Evolutionary conservation across 2,113 vertebrate genomes (phyloP).

Genomic region (Eulacestoma nigropectus): DNA sequence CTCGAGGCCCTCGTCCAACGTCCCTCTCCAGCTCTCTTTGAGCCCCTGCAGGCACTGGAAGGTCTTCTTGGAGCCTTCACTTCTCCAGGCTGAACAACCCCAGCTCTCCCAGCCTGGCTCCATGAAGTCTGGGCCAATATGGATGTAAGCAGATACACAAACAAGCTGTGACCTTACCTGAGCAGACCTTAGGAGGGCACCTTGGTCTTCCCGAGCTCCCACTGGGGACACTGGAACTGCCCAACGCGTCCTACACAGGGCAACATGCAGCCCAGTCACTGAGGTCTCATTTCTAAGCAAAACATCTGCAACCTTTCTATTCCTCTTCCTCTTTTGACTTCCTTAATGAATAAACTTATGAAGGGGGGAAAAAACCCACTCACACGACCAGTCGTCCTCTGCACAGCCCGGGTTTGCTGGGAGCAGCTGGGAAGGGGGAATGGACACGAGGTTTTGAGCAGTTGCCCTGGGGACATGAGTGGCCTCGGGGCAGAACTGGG

Average conservation of each 20-base stretch:
- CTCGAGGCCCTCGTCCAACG: neutral
- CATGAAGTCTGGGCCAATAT: neutral
- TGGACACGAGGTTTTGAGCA: neutral
- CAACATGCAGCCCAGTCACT: neutral
- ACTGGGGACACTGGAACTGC: neutral
- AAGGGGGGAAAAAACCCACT: neutral
- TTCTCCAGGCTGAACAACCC: neutral
- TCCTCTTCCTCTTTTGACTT: conserved; percentile 43
- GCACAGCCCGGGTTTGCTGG: neutral
- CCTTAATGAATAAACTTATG: neutral
- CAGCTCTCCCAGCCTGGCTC: neutral
- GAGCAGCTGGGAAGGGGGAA: neutral
- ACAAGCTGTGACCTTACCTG: neutral
- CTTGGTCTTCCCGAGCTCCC: neutral
- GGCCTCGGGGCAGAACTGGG: accelerated
- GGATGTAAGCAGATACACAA: neutral
- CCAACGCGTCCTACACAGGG: accelerated
- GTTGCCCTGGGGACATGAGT: accelerated
- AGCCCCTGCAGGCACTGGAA: neutral
- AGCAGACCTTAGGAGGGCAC: neutral
- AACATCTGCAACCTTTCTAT: neutral
- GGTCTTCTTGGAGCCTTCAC: neutral
- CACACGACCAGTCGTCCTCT: accelerated
- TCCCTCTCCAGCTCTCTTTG: neutral
- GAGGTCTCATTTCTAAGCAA: neutral